These are phyloP conservation scores for Mythimna vitellina DNA, from an alignment of 2,888 invertebrate species.

Conservation along the genomic window DNA sequence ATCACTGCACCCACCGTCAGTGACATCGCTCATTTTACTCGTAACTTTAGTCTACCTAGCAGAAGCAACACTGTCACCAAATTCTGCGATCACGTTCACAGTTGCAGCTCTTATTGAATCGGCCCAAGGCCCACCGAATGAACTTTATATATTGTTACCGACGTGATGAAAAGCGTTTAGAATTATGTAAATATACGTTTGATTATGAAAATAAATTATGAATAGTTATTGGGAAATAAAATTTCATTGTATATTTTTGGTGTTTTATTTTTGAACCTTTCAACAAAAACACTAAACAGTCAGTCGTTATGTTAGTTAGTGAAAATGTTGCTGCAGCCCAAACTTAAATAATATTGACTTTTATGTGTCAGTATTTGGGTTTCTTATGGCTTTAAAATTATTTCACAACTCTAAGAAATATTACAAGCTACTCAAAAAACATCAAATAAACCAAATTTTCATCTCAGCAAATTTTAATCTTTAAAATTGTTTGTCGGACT, in stretches of 20 bases:
- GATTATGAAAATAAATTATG: constrained; percentile 73
- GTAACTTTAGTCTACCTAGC: constrained; percentile 71
- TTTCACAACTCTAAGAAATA: too few relatives aligned
- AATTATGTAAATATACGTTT: constrained; percentile 72
- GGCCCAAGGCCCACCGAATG: constrained; percentile 72
- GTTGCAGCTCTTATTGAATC: constrained; percentile 67
- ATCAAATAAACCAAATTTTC: too few relatives aligned
- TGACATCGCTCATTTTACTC: constrained; percentile 69
- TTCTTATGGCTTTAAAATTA: too few relatives aligned
- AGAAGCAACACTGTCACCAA: constrained; percentile 70
- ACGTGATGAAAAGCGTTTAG: constrained; percentile 81
- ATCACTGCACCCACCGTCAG: constrained; percentile 74
- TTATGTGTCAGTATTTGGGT: too few relatives aligned
- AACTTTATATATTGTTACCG: constrained; percentile 78
- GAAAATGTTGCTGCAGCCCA: not conserved
- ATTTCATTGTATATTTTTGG: constrained; percentile 80
- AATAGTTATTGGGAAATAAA: constrained; percentile 87
- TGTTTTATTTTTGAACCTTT: constrained; percentile 67
- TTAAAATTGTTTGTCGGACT: too few relatives aligned
- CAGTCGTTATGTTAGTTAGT: too few relatives aligned
- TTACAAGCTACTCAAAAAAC: too few relatives aligned
- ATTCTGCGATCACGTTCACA: constrained; percentile 74
- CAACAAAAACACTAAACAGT: not conserved
- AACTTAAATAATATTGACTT: not conserved
- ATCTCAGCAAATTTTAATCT: too few relatives aligned